Conservation (phyloP, 1,140 invertebrate species). For the Hylaeus volcanicus region DNA sequence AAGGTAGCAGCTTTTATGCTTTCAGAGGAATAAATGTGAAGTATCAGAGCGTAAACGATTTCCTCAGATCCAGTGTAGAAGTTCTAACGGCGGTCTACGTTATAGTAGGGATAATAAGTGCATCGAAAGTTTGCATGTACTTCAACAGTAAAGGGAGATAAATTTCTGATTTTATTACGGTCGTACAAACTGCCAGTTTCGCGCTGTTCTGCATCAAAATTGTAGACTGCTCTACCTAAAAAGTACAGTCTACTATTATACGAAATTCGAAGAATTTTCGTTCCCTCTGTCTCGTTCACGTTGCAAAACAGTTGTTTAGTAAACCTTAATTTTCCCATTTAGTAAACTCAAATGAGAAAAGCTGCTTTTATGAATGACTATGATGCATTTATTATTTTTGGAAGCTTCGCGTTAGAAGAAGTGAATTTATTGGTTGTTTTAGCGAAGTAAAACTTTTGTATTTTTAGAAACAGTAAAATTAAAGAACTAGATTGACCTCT, state of each 20-base stretch:
- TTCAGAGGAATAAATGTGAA: conserved; percentile 17
- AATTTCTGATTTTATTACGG: neutral
- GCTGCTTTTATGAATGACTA: no score
- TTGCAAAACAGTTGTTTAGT: neutral
- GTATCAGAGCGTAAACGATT: conserved; percentile 31
- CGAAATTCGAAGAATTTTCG: no score
- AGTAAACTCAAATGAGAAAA: neutral
- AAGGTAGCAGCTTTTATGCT: conserved; percentile 11
- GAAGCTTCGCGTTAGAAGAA: no score
- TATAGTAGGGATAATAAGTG: conserved; percentile 27
- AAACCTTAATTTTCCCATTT: neutral
- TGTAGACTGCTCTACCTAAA: neutral
- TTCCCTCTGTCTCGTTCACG: no score
- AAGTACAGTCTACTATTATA: no score
- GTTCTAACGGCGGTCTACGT: neutral
- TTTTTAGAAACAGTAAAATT: no score
- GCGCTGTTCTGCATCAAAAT: neutral
- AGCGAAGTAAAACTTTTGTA: no score
- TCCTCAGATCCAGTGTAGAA: neutral
- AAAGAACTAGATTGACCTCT: no score
- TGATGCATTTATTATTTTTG: no score
- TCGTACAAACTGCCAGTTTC: neutral
- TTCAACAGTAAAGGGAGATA: neutral
- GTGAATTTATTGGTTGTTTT: no score
- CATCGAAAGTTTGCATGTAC: conserved; percentile 14